Evolutionary conservation across 1,140 invertebrate genomes (phyloP).

Genomic region (Acromyrmex heyeri): DNA sequence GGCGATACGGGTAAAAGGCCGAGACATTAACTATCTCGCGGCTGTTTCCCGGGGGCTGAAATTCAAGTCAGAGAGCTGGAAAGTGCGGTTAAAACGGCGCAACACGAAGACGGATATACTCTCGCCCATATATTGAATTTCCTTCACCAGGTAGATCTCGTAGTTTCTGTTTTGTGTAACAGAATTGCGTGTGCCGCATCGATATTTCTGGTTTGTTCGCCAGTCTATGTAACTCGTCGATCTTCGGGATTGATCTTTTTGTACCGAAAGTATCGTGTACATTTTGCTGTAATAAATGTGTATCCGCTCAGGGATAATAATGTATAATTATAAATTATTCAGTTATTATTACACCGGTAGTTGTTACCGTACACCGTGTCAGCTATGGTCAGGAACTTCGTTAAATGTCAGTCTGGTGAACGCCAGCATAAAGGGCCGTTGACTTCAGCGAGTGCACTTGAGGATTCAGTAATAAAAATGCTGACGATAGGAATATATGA

Average conservation of each 20-base stretch:
- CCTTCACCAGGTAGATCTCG: conserved; percentile 47
- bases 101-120: conserved; percentile 60
- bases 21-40: conserved; percentile 3
- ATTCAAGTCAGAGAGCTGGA: conserved; percentile 71
- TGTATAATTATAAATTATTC: not conserved
- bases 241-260: not conserved
- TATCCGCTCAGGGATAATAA: not conserved
- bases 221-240: not conserved
- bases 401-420: not conserved
- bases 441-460: not conserved
- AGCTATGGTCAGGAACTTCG: not conserved
- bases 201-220: not conserved
- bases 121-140: conserved; percentile 70
- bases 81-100: conserved; percentile 70
- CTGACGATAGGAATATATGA: not conserved
- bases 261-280: not conserved
- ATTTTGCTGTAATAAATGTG: not conserved
- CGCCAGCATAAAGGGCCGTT: not conserved
- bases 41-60: conserved; percentile 55
- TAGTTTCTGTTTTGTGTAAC: conserved; percentile 64
- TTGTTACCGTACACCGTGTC: not conserved
- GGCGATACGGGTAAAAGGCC: not conserved
- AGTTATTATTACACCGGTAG: conserved; percentile 3
- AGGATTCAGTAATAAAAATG: conserved; percentile 7
- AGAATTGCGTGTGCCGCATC: not conserved